Evolutionary conservation across 2,113 vertebrate genomes (phyloP).

Genomic region (Panthera tigris): DNA sequence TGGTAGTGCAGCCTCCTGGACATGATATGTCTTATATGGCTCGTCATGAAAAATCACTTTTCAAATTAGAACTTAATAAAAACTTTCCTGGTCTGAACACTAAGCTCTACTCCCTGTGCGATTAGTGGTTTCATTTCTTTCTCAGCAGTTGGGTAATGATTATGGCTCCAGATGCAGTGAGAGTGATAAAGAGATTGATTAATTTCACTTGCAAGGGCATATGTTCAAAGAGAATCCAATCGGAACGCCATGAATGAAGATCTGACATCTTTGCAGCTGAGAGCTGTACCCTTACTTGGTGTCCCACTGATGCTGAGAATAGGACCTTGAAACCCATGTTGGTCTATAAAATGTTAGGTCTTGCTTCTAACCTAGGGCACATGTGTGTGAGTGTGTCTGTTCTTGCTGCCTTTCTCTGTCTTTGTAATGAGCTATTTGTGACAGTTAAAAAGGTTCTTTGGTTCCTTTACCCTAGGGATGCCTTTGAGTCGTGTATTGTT

Average conservation of each 20-base stretch:
- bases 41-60: constrained; percentile 86
- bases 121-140: constrained; percentile 96
- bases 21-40: constrained; percentile 71
- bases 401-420: neutral
- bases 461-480: neutral
- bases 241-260: constrained; percentile 75
- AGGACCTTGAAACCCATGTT: neutral
- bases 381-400: neutral
- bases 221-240: constrained; percentile 90
- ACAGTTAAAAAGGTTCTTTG: neutral
- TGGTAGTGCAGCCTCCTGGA: constrained; percentile 55
- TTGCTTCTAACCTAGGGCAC: neutral
- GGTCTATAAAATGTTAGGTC: neutral
- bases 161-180: constrained; percentile 89
- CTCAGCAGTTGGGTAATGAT: constrained; percentile 95
- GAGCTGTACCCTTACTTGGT: constrained; percentile 66
- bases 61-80: constrained; percentile 88
- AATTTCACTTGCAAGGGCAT: constrained; percentile 94
- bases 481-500: neutral
- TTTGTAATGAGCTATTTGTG: constrained; percentile 7
- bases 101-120: constrained; percentile 86
- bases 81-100: constrained; percentile 83
- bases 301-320: constrained; percentile 72
- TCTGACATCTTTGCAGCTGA: constrained; percentile 75
- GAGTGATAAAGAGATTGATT: constrained; percentile 98